Conservation (phyloP, 1,140 invertebrate species). For the Platorchestia sp. region DNA sequence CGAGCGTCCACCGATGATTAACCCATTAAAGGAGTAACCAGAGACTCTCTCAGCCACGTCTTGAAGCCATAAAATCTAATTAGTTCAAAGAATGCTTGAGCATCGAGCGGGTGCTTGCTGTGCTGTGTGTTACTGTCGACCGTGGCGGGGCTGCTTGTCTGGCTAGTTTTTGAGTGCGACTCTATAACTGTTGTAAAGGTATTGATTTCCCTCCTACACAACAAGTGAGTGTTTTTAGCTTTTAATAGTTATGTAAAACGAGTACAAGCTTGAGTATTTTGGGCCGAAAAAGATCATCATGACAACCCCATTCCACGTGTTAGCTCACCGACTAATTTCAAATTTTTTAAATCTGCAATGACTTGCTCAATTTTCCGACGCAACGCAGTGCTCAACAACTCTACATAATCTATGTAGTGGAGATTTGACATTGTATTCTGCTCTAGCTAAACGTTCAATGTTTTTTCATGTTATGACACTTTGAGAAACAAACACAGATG, state of each 20-base stretch:
- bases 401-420: too few species aligned
- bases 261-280: too few species aligned
- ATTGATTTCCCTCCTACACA: not conserved
- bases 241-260: too few species aligned
- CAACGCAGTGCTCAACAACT: too few species aligned
- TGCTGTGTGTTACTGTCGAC: not conserved
- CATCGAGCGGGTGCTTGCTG: not conserved
- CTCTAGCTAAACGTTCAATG: too few species aligned
- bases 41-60: not conserved
- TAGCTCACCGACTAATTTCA: not conserved
- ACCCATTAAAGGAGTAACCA: conserved; percentile 29
- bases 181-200: not conserved
- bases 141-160: not conserved
- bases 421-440: too few species aligned
- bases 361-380: not conserved
- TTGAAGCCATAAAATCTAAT: conserved; percentile 48
- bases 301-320: not conserved
- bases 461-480: too few species aligned
- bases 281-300: not conserved
- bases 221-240: not conserved
- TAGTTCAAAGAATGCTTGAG: conserved; percentile 3
- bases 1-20: conserved; percentile 25
- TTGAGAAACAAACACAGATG: too few species aligned
- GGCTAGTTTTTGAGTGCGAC: not conserved
- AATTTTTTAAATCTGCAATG: not conserved